These are phyloP conservation scores for Hyles lineata DNA, from an alignment of 2,888 invertebrate species.

Conservation along the genomic window DNA sequence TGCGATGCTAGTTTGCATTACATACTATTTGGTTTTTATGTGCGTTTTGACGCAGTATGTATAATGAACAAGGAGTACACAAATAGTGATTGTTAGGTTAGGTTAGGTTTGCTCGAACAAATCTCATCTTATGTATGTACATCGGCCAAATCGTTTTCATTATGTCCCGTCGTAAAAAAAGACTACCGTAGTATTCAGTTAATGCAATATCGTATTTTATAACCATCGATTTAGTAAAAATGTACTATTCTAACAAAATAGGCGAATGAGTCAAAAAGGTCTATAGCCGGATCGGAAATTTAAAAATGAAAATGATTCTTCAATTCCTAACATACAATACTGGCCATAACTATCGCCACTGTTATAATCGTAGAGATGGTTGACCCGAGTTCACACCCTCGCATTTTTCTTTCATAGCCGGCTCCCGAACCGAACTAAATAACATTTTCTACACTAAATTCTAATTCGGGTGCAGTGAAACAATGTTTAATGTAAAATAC, in stretches of 20 bases:
- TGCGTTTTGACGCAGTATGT: neutral
- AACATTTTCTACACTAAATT: conserved; percentile 41
- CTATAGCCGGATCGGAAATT: too few species aligned
- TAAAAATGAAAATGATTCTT: neutral
- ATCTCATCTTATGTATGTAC: neutral
- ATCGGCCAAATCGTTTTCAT: neutral
- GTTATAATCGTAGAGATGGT: neutral
- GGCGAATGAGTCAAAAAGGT: too few species aligned
- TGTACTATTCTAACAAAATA: too few species aligned
- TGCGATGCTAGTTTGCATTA: too few species aligned
- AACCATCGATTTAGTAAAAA: too few species aligned
- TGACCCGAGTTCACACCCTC: conserved; percentile 1
- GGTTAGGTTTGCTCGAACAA: conserved; percentile 7
- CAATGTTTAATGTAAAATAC: conserved; percentile 60
- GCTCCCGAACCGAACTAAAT: conserved; percentile 20
- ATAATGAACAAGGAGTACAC: neutral
- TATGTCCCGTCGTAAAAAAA: conserved; percentile 1
- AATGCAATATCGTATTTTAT: too few species aligned
- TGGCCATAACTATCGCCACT: neutral
- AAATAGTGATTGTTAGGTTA: conserved; percentile 8
- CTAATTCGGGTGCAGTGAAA: conserved; percentile 56
- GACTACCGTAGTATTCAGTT: neutral
- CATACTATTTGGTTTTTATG: too few species aligned
- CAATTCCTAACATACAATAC: neutral
- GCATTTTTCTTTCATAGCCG: neutral